Evolutionary conservation across 35 echinoderm and acorn worm species (phyloP), one percentile per base, ranked within the genome.

Genomic region (Acanthaster planci): DNA sequence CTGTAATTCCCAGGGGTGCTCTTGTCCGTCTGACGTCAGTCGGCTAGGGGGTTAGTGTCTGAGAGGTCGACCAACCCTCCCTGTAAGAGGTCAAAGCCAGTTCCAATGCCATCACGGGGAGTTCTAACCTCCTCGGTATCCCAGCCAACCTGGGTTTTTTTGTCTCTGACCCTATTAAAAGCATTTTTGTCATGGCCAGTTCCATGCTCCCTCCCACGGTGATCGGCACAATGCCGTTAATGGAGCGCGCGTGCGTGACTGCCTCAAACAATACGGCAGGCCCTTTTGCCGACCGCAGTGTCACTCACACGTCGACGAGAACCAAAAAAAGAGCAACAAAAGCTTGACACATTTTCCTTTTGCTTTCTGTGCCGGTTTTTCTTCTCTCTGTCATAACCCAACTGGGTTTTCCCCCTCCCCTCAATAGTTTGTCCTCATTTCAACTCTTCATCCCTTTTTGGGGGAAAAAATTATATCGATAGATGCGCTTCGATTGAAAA

Each of bases 111-210:
- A 34, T 72, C 64, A 72, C 34, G 10, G 34, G 26, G 23, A 31
- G 64, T 26, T 72, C 34, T 72, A 72, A 34, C 64, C 64, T 72
- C 64, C 26, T 29, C 30, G 21, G 34, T 34, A 72, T 26, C 64
- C 7, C 64, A 34, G 30, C 64, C n/a, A 72, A 26, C 30, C 29
- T 8, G 34, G 23, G 23, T 26, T 29, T 26, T 29, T 72, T 26
- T 72, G 19, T 34, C 64, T 29, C 64, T 47, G 64, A 72, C 64
- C 64, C 64, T 72, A 72, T 72, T 72, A 7, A 72, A 72, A 72
- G 64, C 64, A 72, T 72, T n/a, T n/a, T n/a, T 72, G 64, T 72
- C 64, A 72, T 72, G 64, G 64, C 64, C 64, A 12, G 64, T 29
- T 26, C 64, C 21, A 72, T 72, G 23, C 64, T 31, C 64, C 64